phyloP scores from a whole-genome alignment of 2,888 invertebrate species.

The Oscheius sp. region DNA sequence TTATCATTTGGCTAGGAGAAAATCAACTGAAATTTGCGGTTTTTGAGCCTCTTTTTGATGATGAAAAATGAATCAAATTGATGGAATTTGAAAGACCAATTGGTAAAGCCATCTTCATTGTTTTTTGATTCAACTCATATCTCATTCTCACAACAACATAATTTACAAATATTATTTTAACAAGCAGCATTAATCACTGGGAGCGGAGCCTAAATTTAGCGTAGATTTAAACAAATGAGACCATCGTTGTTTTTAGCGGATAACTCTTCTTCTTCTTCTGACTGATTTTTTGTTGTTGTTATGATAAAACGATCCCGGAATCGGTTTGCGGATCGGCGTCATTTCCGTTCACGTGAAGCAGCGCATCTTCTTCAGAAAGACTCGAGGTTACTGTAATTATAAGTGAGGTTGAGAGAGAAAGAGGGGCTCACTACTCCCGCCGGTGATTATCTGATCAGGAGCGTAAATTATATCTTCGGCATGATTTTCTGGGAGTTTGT shows the following conservation, averaged over 20 bases:
- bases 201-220: neutral
- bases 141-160: neutral
- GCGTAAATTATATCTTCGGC: slow-evolving; percentile 53
- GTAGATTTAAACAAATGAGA: neutral
- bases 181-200: neutral
- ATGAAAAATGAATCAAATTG: too few relatives aligned
- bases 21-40: too few relatives aligned
- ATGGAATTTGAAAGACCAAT: too few relatives aligned
- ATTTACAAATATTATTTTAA: neutral
- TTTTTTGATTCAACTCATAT: neutral
- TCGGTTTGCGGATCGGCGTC: slow-evolving; percentile 17
- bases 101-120: neutral
- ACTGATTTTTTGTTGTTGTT: neutral
- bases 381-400: too few relatives aligned
- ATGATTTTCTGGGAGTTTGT: slow-evolving; percentile 47
- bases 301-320: slow-evolving; percentile 14
- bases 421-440: slow-evolving; percentile 18
- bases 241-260: neutral
- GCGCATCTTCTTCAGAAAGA: neutral
- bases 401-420: too few relatives aligned
- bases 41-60: too few relatives aligned
- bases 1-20: too few relatives aligned
- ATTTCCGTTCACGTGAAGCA: slow-evolving; percentile 18
- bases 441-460: slow-evolving; percentile 48
- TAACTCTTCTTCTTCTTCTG: too few relatives aligned